phyloP scores from a whole-genome alignment of 2,113 vertebrate species.

The Hiodon alosoides region DNA sequence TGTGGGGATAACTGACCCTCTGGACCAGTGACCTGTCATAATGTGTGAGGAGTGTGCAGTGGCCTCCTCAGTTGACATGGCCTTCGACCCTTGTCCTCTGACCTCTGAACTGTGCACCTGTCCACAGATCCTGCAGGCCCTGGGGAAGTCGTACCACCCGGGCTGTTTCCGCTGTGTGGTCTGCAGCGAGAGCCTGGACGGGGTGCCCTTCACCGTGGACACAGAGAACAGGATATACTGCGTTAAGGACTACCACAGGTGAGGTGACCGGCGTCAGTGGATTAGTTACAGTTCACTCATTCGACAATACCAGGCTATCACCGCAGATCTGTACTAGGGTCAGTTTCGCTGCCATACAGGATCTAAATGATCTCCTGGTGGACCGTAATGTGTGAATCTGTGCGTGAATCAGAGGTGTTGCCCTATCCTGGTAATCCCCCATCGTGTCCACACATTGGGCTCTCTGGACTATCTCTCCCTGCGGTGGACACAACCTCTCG shows the following conservation, averaged over 20 bases:
- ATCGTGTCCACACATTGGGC: no score
- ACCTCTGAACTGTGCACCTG: not conserved
- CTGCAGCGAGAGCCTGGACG: conserved; percentile 92
- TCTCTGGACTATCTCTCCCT: no score
- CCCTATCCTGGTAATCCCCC: no score
- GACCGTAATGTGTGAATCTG: not conserved
- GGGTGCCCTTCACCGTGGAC: conserved; percentile 94
- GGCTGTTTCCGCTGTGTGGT: conserved; percentile 92
- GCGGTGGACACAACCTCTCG: no score
- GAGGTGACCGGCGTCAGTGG: conserved; percentile 34
- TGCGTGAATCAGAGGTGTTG: not conserved
- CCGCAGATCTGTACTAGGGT: no score
- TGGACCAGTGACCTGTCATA: no score
- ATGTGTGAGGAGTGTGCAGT: no score
- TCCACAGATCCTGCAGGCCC: conserved; percentile 85
- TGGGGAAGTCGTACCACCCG: conserved; percentile 91
- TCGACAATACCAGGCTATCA: no score
- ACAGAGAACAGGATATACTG: conserved; percentile 95
- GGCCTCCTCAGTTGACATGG: not conserved
- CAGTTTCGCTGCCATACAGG: no score
- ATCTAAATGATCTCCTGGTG: no score
- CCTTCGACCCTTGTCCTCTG: not conserved
- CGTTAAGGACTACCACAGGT: conserved; percentile 95
- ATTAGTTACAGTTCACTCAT: no score
- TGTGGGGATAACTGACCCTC: not conserved